Evolutionary conservation across 2,797 vertebrate species (phyloP).

Genomic region (Artibeus jamaicensis): DNA sequence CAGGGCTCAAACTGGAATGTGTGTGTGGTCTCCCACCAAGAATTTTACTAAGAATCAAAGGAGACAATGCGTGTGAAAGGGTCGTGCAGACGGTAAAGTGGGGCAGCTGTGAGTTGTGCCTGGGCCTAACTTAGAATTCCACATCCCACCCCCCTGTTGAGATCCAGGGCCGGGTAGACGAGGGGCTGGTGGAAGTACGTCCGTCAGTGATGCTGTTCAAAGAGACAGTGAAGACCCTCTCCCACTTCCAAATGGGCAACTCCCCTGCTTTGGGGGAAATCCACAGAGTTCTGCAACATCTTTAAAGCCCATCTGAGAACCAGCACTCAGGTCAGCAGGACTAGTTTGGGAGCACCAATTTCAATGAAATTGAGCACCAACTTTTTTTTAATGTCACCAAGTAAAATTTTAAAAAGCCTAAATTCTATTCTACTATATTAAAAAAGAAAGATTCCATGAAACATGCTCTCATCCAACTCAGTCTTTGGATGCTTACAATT

Average conservation of each 20-base stretch:
- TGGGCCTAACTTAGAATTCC: background rate
- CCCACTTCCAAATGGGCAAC: background rate
- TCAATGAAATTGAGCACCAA: constrained; percentile 69
- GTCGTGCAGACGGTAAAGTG: background rate
- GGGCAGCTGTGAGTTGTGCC: background rate
- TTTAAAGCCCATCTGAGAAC: background rate
- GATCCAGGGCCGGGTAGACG: background rate
- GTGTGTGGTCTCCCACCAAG: background rate
- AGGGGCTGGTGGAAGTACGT: background rate
- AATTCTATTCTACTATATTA: constrained; percentile 72
- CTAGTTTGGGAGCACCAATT: constrained; percentile 45
- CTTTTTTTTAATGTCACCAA: constrained; percentile 76
- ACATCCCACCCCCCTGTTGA: background rate
- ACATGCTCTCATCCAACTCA: constrained; percentile 26
- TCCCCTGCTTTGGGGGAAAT: background rate
- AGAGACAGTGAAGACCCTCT: background rate
- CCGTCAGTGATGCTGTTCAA: background rate
- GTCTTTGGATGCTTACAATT: constrained; percentile 35
- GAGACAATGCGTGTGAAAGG: background rate
- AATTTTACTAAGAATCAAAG: background rate
- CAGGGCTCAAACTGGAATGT: background rate
- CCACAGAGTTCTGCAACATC: background rate
- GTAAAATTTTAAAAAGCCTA: constrained; percentile 75
- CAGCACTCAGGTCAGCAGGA: background rate
- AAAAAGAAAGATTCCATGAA: constrained; percentile 67